Conservation (phyloP, 2,113 vertebrate species). For the Notothenia rossii region DNA sequence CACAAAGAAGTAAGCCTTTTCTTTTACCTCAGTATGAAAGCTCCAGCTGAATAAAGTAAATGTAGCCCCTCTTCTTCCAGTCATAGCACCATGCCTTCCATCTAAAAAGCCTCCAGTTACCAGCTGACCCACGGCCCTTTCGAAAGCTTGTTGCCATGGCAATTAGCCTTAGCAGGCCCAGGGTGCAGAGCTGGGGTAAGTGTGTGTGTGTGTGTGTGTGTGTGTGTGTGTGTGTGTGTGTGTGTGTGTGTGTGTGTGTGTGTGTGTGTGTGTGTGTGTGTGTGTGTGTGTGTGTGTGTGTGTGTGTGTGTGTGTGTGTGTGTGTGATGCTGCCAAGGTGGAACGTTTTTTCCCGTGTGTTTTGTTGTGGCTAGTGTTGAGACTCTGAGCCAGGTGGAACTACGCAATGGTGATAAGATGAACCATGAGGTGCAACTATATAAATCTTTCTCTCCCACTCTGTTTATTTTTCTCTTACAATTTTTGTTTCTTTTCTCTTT, state of each 20-base stretch:
- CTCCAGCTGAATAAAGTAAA: conserved; percentile 33
- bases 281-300: conserved; percentile 4
- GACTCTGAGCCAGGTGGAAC: conserved; percentile 37
- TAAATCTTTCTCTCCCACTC: conserved; percentile 28
- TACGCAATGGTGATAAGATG: conserved; percentile 29
- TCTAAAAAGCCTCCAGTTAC: conserved; percentile 51
- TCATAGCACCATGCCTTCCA: conserved; percentile 31
- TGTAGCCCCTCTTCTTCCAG: conserved; percentile 20
- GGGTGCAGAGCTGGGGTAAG: conserved; percentile 34
- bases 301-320: conserved; percentile 4
- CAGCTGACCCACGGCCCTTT: conserved; percentile 60
- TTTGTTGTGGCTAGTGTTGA: conserved; percentile 37
- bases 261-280: no score
- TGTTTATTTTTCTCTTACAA: background rate
- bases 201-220: conserved; percentile 13
- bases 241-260: no score
- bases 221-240: background rate
- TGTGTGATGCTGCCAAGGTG: no score
- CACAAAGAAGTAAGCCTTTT: background rate
- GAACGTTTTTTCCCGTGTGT: conserved; percentile 6
- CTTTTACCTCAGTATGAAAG: conserved; percentile 22
- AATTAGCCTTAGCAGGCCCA: conserved; percentile 62
- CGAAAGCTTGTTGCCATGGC: conserved; percentile 67
- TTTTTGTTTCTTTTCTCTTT: background rate
- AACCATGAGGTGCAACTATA: conserved; percentile 19